Evolutionary conservation across 2,797 vertebrate genomes (phyloP), one percentile per base, ranked within the genome.

Genomic region (Pipistrellus pipistrellus): DNA sequence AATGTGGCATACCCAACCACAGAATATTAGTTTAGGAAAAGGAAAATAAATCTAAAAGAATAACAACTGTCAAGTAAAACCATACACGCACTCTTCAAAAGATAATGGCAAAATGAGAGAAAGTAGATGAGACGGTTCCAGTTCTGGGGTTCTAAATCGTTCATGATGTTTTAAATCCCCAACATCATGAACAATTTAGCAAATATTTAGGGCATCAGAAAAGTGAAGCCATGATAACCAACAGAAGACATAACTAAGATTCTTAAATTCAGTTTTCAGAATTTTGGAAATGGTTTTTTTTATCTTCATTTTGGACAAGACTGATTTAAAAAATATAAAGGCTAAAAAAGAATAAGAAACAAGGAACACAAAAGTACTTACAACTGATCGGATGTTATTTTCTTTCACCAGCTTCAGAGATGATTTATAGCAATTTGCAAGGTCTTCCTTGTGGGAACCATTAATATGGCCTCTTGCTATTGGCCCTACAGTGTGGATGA

Each of bases 401-500:
- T 99, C 99, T 98, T 99, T 99, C 97, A 99, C 97, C 98, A 99
- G 98, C 95, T 98, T 98, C 97, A 99, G 98, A 91, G 99, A 99
- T 95, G 98, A 99, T 97, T 99, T 98, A 97, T 99, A 99, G 98
- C 99, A 99, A 95, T 98, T 99, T 88, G 98, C 99, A 97, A 99
- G 98, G 97, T 99, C 99, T 85, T 98, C 98, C 98, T 98, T 99
- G 98, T 99, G 99, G 66, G 97, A 97, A 9, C 98, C 97, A 0
- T 98, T 99, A 96, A 99, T 98, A 91, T 99, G 98, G 92, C 99
- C 99, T 99, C 99, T 99, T 96, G 99, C 99, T 73, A 99, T 99
- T 0, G 99, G 99, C 21, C 99, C 99, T 95, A 99, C 99, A 4
- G 99, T 99, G 94, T 99, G 99, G 98, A 99, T 99, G 98, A 99